Base-by-base conservation (phyloP, 2,888 invertebrate genomes). In the Acleris laterana region DNA sequence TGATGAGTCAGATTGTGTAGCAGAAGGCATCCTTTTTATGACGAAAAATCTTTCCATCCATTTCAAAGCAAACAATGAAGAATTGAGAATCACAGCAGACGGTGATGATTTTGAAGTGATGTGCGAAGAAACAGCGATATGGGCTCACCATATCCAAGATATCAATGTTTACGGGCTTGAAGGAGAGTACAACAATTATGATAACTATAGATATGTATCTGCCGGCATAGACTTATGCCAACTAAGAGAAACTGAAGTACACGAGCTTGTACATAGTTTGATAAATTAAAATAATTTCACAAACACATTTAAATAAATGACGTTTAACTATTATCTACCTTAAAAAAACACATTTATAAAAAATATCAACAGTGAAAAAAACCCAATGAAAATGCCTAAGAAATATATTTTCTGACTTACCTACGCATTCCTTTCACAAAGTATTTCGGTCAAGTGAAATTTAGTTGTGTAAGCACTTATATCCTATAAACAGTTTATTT, bases 81-180 rank as follows among this genome's bases (percentile, higher is more conserved):
- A 74, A 19, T 49, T 92, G 11, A 76, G 58, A 0, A 79, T 90
- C 16, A 81, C 74, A 3, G 76, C 79, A 0, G 51, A 64, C 5
- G 88, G 85, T 7, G 70, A 77, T 9, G 79, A 87, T 65, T 83
- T 81, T 22, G 69, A 68, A 16, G 52, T 77, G 2, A 69, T 88
- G 3, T 92, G 93, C 68, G 71, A 79, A 42, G 44, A 42, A 0
- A 62, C 69, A 60, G 74, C 78, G 20, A 53, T 73, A 20, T 87
- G 84, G 79, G 72, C 82, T 1, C 76, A 75, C 16, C 68, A 52
- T 2, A 73, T 93, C 1, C 71, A 68, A 48, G 77, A 83, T 65
- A 71, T 93, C 6, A 80, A 74, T 20, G 74, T 93, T 5, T 93
- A 87, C 62, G 93, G 93, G 5, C 78, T 93, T 5, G 75, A 82